A percentile compares a stretch with the other conserved stretches of the same genome.
Evolutionary conservation across 1,140 invertebrate species (phyloP).

Genomic region (Coptotermes formosanus): DNA sequence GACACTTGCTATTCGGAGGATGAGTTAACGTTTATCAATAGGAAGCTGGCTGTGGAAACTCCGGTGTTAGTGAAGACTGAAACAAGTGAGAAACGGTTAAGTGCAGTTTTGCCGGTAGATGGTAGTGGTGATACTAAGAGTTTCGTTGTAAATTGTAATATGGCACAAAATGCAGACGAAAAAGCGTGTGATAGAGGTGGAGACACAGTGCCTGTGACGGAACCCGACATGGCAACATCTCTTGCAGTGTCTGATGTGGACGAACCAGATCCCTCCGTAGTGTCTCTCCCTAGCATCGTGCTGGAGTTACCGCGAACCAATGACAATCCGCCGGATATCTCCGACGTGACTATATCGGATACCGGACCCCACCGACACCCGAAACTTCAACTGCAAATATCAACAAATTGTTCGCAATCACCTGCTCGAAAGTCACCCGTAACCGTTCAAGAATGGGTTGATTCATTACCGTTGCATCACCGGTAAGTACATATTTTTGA

Average conservation of each 20-base stretch:
- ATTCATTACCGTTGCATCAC: constrained; percentile 39
- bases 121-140: too few species aligned
- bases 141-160: too few species aligned
- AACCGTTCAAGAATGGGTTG: constrained; percentile 46
- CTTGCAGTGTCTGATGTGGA: neutral
- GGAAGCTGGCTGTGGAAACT: neutral
- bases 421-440: constrained; percentile 41
- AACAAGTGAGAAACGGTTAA: neutral
- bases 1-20: neutral
- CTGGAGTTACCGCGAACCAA: neutral
- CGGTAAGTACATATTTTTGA: neutral
- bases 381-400: neutral
- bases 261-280: neutral
- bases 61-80: neutral
- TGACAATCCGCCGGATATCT: neutral
- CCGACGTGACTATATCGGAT: neutral
- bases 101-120: too few species aligned
- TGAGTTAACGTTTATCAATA: neutral
- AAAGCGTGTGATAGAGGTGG: neutral
- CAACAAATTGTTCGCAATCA: neutral
- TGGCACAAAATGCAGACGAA: too few species aligned
- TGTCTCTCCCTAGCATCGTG: neutral
- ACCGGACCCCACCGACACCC: neutral
- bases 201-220: neutral
- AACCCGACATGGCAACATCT: neutral